Percentiles rank a stretch among this genome's conserved stretches.
Evolutionary conservation across 2,888 invertebrate genomes (phyloP).

Genomic region (Suillia variegata): DNA sequence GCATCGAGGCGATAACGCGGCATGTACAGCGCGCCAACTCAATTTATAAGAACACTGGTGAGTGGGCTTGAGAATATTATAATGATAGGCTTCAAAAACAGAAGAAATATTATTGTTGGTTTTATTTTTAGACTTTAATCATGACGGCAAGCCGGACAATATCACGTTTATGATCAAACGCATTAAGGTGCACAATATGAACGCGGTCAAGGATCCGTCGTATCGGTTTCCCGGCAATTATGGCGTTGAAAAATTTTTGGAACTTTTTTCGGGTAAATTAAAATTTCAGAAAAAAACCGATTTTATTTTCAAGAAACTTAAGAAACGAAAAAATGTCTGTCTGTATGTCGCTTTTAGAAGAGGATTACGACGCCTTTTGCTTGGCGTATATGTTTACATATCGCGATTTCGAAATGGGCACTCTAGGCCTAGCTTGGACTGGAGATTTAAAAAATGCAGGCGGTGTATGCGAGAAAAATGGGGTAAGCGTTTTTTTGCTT

Average conservation of each 20-base stretch:
- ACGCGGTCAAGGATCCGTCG: slow-evolving; percentile 81
- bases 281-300: too few species aligned
- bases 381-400: slow-evolving; percentile 99
- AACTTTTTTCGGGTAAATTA: slow-evolving; percentile 87
- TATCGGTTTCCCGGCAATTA: slow-evolving; percentile 94
- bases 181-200: slow-evolving; percentile 89
- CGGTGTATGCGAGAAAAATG: slow-evolving; percentile 97
- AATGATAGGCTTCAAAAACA: not conserved
- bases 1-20: slow-evolving; percentile 92
- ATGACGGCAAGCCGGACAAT: slow-evolving; percentile 88
- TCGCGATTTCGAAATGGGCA: slow-evolving; percentile 94
- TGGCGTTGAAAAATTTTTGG: slow-evolving; percentile 97
- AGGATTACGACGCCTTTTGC: slow-evolving; percentile 98
- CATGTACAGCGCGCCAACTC: slow-evolving; percentile 93
- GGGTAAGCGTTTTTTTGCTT: slow-evolving; percentile 79
- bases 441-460: slow-evolving; percentile 95
- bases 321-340: not conserved
- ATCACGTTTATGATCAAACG: slow-evolving; percentile 96
- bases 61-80: slow-evolving; percentile 35
- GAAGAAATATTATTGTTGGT: not conserved
- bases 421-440: slow-evolving; percentile 97
- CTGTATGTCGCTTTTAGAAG: slow-evolving; percentile 72
- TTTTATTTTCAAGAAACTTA: not conserved
- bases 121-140: slow-evolving; percentile 80
- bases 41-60: slow-evolving; percentile 84